phyloP scores from a whole-genome alignment of 2,113 vertebrate genomes.

The Brachirus orientalis region DNA sequence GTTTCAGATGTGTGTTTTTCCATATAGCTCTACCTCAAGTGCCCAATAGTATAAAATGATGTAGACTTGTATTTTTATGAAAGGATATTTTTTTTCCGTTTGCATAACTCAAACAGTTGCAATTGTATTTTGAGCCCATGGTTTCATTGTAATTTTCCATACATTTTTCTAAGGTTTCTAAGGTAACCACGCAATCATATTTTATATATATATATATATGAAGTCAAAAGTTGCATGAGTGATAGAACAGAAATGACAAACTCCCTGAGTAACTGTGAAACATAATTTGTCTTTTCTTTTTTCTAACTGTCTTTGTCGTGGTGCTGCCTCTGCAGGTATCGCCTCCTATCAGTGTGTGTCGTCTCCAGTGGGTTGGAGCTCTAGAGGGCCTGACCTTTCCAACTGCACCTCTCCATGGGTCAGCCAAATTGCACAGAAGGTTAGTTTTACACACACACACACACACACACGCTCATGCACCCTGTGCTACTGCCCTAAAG shows the following conservation, averaged over 20 bases:
- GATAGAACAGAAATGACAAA: background rate
- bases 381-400: slow-evolving; percentile 90
- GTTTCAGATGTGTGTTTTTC: background rate
- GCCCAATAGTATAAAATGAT: too few relatives aligned
- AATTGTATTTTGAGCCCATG: too few relatives aligned
- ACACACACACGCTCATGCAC: slow-evolving; percentile 14
- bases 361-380: slow-evolving; percentile 87
- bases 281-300: background rate
- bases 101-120: too few relatives aligned
- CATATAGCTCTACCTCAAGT: background rate
- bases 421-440: slow-evolving; percentile 93
- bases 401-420: slow-evolving; percentile 94
- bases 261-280: background rate
- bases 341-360: slow-evolving; percentile 89
- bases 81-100: too few relatives aligned
- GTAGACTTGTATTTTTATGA: too few relatives aligned
- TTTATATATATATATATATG: too few relatives aligned
- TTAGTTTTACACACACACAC: slow-evolving; percentile 60
- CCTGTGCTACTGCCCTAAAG: slow-evolving; percentile 47
- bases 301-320: slow-evolving; percentile 12
- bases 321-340: slow-evolving; percentile 80
- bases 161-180: too few relatives aligned
- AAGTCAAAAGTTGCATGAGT: background rate
- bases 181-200: too few relatives aligned
- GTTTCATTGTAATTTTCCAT: too few relatives aligned